Evolutionary conservation across 2,888 invertebrate genomes (phyloP).

Genomic region (Acanthopleura granulata): DNA sequence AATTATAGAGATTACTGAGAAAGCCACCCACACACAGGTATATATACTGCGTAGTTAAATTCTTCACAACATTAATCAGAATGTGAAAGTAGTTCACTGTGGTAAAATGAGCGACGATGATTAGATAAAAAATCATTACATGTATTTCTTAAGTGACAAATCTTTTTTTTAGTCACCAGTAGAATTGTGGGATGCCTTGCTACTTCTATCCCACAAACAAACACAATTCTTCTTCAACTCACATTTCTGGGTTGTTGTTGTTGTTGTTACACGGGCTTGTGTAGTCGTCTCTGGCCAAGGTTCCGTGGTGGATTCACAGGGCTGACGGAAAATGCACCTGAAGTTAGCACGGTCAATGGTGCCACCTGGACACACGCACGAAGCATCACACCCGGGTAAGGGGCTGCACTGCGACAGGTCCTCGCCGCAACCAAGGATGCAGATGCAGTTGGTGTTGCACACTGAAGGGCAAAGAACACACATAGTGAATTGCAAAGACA

Average conservation of each 20-base stretch:
- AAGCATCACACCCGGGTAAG: constrained; percentile 6
- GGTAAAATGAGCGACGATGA: too few species aligned
- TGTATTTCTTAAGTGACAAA: too few species aligned
- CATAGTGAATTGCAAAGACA: too few species aligned
- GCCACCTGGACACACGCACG: background rate
- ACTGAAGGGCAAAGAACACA: background rate
- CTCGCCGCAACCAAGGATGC: background rate
- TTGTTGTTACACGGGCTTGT: background rate
- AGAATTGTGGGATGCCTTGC: too few species aligned
- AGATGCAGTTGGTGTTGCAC: constrained; percentile 1
- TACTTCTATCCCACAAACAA: too few species aligned
- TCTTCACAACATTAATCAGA: too few species aligned
- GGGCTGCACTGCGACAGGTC: background rate
- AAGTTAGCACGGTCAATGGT: background rate
- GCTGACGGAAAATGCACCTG: background rate
- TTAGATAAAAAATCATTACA: too few species aligned
- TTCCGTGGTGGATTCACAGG: background rate
- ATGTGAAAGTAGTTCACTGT: too few species aligned
- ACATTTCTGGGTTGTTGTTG: background rate
- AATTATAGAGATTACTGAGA: too few species aligned
- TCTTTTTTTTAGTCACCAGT: too few species aligned
- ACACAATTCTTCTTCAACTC: background rate
- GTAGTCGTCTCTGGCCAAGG: background rate
- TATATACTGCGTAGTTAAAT: too few species aligned
- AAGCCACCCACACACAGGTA: too few species aligned